A percentile compares a stretch with the other conserved stretches of the same genome.
Evolutionary conservation across 2,888 invertebrate species (phyloP).

Genomic region (Sminthurides aquaticus): DNA sequence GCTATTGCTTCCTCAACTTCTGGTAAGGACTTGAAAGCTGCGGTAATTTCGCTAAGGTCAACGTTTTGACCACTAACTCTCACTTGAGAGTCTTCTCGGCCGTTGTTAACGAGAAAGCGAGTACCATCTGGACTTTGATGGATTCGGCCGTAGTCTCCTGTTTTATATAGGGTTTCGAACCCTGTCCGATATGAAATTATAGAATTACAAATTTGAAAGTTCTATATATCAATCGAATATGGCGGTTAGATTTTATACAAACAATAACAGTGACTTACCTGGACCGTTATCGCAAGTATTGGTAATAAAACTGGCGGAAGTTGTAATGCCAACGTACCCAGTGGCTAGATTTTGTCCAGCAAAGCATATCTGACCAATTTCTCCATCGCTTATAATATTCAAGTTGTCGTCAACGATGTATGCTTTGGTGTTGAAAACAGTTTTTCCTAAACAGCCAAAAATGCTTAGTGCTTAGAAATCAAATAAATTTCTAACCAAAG

Average conservation of each 20-base stretch:
- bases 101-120: conserved; percentile 24
- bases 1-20: conserved; percentile 68
- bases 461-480: no score
- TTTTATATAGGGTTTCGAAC: conserved; percentile 23
- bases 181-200: conserved; percentile 1
- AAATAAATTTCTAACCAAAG: no score
- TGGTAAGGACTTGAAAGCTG: conserved; percentile 51
- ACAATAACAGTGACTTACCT: not conserved
- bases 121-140: conserved; percentile 22
- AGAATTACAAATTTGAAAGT: no score
- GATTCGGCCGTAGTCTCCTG: conserved; percentile 36
- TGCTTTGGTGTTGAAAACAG: conserved; percentile 69
- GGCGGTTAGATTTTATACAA: not conserved
- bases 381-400: no score
- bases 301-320: not conserved
- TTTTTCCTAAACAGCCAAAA: no score
- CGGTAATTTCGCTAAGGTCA: conserved; percentile 75
- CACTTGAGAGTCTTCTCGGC: conserved; percentile 52
- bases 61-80: conserved; percentile 82
- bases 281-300: not conserved
- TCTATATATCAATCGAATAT: no score
- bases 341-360: conserved; percentile 39
- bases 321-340: conserved; percentile 38
- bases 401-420: conserved; percentile 75
- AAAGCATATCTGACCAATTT: conserved; percentile 42